Percentiles rank a stretch among this genome's conserved stretches.
These are phyloP conservation scores for Drosophila varians DNA, from an alignment of 1,140 invertebrate species.

Conservation along the genomic window DNA sequence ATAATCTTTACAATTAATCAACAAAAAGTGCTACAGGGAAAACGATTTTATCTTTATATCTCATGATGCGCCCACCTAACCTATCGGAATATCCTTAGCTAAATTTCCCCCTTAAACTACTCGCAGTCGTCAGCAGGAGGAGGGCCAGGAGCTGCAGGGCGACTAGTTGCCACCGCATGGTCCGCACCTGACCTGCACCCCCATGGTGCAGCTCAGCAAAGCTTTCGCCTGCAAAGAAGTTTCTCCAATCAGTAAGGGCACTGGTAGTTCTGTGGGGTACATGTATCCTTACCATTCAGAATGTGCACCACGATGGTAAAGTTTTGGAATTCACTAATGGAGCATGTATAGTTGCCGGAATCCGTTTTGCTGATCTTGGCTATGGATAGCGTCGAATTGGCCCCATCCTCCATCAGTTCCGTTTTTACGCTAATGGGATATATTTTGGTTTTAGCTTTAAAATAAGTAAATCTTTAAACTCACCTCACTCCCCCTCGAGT, in stretches of 20 bases:
- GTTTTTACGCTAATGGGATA: slow-evolving; percentile 87
- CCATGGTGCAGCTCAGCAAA: slow-evolving; percentile 87
- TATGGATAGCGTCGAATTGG: slow-evolving; percentile 90
- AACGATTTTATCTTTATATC: slow-evolving; percentile 21
- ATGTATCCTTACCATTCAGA: slow-evolving; percentile 86
- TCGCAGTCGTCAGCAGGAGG: slow-evolving; percentile 33
- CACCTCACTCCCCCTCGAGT: slow-evolving; percentile 90
- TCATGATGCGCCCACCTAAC: slow-evolving; percentile 46
- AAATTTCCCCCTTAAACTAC: slow-evolving; percentile 26
- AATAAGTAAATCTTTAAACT: too few species aligned
- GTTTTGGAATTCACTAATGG: slow-evolving; percentile 87
- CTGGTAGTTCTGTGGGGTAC: background rate
- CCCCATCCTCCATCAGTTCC: slow-evolving; percentile 89
- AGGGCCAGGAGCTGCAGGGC: slow-evolving; percentile 41
- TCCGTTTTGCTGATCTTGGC: slow-evolving; percentile 89
- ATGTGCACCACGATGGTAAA: slow-evolving; percentile 89
- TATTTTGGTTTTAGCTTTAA: too few species aligned
- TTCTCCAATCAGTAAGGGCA: background rate
- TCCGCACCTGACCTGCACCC: slow-evolving; percentile 18
- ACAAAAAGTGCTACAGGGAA: slow-evolving; percentile 60
- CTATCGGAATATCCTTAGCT: slow-evolving; percentile 48
- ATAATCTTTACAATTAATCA: slow-evolving; percentile 78
- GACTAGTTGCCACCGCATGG: slow-evolving; percentile 25
- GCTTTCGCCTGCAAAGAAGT: slow-evolving; percentile 85
- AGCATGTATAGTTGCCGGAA: slow-evolving; percentile 91